phyloP scores from a whole-genome alignment of 64 coral and sea anemone species.

The Catalaphyllia jardinei region DNA sequence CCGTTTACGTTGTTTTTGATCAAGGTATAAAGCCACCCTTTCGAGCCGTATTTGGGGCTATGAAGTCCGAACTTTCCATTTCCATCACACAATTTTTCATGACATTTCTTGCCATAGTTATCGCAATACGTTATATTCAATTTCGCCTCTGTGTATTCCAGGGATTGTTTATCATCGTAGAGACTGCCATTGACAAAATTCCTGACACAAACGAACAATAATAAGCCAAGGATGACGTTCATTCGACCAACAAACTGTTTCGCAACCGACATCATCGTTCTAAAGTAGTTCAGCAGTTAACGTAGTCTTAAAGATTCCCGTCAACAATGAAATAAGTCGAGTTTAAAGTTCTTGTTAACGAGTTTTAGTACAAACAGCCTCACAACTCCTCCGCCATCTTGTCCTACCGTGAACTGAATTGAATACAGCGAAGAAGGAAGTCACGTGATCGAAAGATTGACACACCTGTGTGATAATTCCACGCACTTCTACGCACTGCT shows the following conservation, averaged over 20 bases:
- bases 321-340: not conserved
- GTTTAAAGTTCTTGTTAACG: not conserved
- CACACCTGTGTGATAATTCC: conserved; percentile 18
- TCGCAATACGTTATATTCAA: conserved; percentile 84
- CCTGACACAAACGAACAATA: conserved; percentile 3
- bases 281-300: not conserved
- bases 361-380: not conserved
- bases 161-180: conserved; percentile 64
- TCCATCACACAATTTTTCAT: not conserved
- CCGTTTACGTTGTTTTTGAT: conserved; percentile 57
- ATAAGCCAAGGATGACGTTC: not conserved
- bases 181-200: conserved; percentile 33
- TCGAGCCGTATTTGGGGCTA: conserved; percentile 45
- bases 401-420: not conserved
- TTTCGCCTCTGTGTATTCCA: conserved; percentile 49
- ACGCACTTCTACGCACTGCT: too few relatives aligned
- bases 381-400: conserved; percentile 26
- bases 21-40: conserved; percentile 66
- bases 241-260: not conserved
- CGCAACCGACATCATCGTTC: not conserved
- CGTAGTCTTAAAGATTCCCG: not conserved
- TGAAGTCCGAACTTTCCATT: conserved; percentile 53
- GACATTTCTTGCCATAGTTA: conserved; percentile 52
- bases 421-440: not conserved
- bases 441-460: conserved; percentile 9